phyloP scores from a whole-genome alignment of 2,113 vertebrate genomes.

The Laterallus jamaicensis region DNA sequence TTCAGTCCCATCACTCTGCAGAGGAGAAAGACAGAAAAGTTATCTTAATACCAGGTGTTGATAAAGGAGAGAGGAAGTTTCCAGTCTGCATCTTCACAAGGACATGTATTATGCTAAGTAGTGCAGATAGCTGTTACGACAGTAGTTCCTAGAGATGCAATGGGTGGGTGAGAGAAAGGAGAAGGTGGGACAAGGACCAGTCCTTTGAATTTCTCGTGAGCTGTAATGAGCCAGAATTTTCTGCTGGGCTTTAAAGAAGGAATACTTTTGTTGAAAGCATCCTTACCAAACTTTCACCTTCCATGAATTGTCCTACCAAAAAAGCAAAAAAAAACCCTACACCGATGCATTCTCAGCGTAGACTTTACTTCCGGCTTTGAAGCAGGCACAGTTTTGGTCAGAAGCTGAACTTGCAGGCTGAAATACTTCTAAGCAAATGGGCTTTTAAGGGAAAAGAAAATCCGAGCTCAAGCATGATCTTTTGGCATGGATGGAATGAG shows the following conservation, averaged over 20 bases:
- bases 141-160: background rate
- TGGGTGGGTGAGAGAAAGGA: background rate
- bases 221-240: background rate
- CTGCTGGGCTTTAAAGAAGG: background rate
- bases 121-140: background rate
- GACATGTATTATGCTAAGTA: background rate
- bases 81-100: background rate
- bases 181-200: background rate
- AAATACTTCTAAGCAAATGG: background rate
- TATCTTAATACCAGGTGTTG: background rate
- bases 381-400: background rate
- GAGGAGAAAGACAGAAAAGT: background rate
- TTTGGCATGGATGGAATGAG: background rate
- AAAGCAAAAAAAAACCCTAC: background rate
- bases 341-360: background rate
- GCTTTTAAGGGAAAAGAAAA: background rate
- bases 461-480: slow-evolving; percentile 4
- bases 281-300: background rate
- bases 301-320: background rate
- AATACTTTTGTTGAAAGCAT: background rate
- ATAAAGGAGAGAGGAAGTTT: background rate
- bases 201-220: background rate
- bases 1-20: slow-evolving; percentile 83
- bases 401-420: background rate
- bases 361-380: background rate